Conservation (phyloP, 2,888 invertebrate genomes). For the Drosophila greeni region DNA sequence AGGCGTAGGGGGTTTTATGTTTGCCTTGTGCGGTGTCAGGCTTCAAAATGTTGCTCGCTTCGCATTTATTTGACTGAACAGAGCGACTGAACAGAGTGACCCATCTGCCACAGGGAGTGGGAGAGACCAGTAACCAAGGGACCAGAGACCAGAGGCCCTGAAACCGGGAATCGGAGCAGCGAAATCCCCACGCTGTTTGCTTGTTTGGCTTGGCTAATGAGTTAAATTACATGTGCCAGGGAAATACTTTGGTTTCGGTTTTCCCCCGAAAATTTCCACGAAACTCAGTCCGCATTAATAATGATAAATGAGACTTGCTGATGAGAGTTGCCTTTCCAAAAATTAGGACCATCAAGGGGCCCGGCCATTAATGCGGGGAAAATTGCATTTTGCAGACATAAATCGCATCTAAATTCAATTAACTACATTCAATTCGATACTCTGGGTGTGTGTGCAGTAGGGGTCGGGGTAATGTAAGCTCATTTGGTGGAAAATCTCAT, state of each 20-base stretch:
- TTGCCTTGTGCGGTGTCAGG: constrained; percentile 49
- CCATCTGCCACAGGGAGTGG: constrained; percentile 9
- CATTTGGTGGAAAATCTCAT: constrained; percentile 64
- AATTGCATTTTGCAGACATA: constrained; percentile 60
- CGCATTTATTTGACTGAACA: constrained; percentile 25
- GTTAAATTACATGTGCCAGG: constrained; percentile 53
- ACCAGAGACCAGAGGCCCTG: background rate
- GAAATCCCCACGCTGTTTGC: constrained; percentile 13
- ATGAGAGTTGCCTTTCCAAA: constrained; percentile 21
- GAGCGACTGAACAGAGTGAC: constrained; percentile 23
- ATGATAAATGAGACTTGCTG: constrained; percentile 38
- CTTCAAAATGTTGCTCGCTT: constrained; percentile 34
- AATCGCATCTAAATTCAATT: constrained; percentile 66
- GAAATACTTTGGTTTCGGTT: background rate
- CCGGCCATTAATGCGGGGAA: constrained; percentile 40
- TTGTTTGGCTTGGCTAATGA: constrained; percentile 49
- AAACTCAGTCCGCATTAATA: constrained; percentile 25
- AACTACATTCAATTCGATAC: constrained; percentile 53
- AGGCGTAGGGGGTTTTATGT: constrained; percentile 10
- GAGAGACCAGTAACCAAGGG: background rate
- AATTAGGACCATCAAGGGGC: background rate
- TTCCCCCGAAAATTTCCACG: background rate
- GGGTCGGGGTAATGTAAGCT: constrained; percentile 47
- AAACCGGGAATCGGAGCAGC: background rate
- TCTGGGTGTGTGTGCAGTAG: background rate